Evolutionary conservation across 1,140 invertebrate genomes (phyloP).

Genomic region (Drosophila kohkoa): DNA sequence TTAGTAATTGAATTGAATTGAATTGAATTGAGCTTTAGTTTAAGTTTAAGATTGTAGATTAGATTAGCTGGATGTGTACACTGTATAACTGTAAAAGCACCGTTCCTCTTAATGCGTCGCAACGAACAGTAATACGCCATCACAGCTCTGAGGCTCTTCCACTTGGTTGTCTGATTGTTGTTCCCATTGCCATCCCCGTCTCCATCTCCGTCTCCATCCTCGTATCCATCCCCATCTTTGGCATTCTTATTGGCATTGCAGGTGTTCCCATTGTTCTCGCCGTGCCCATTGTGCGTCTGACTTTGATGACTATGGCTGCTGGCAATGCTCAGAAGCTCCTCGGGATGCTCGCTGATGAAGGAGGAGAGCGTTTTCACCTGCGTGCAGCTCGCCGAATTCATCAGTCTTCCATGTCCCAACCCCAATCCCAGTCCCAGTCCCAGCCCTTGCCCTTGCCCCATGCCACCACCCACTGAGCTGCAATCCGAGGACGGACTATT

Average conservation of each 20-base stretch:
- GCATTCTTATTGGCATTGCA: too few species aligned
- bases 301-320: conserved; percentile 9
- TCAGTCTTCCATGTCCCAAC: conserved; percentile 3
- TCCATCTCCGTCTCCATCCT: conserved; percentile 80
- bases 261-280: conserved; percentile 73
- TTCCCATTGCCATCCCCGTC: conserved; percentile 61
- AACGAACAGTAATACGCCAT: conserved; percentile 94
- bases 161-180: conserved; percentile 89
- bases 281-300: conserved; percentile 13
- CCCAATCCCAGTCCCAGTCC: background rate
- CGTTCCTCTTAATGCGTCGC: conserved; percentile 94
- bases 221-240: conserved; percentile 84
- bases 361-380: conserved; percentile 72
- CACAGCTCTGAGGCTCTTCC: conserved; percentile 93
- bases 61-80: conserved; percentile 44
- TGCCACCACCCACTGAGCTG: conserved; percentile 76
- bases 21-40: conserved; percentile 9
- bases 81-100: conserved; percentile 59
- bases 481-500: conserved; percentile 78
- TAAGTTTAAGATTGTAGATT: conserved; percentile 19
- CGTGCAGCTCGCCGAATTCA: conserved; percentile 41
- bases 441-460: background rate
- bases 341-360: conserved; percentile 73
- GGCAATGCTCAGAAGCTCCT: conserved; percentile 53
- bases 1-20: conserved; percentile 13